Conservation (phyloP, 2,113 vertebrate species). For the Laterallus jamaicensis region DNA sequence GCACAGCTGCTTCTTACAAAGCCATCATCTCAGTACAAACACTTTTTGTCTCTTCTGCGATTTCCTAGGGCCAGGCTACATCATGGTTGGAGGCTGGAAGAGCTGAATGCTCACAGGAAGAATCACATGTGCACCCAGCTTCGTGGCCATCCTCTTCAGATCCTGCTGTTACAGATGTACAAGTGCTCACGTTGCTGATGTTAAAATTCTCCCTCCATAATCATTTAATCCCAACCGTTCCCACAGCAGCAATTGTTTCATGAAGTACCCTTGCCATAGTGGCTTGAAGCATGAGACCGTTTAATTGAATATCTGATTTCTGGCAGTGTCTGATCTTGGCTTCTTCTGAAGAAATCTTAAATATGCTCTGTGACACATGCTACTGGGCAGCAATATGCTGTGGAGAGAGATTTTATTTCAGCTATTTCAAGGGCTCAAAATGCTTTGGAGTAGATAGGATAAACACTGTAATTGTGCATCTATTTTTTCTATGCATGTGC, state of each 20-base stretch:
- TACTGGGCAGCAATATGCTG: constrained; percentile 15
- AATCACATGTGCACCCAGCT: background rate
- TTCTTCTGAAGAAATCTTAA: background rate
- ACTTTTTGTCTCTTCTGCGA: background rate
- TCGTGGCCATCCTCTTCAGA: background rate
- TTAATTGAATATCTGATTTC: constrained; percentile 32
- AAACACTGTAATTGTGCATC: background rate
- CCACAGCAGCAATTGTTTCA: background rate
- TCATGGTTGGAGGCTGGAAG: background rate
- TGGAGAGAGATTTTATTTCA: constrained; percentile 3
- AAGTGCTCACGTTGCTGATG: background rate
- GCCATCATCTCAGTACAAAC: background rate
- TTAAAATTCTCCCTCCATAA: background rate
- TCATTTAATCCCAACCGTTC: background rate
- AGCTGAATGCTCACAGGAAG: background rate
- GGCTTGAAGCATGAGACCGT: background rate
- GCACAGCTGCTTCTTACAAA: background rate
- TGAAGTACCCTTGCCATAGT: background rate
- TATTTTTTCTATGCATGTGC: background rate
- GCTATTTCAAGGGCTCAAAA: background rate
- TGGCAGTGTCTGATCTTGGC: background rate
- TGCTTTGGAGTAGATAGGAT: background rate
- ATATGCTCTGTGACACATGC: background rate
- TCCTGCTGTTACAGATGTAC: background rate
- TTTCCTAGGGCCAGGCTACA: background rate